phyloP scores from a whole-genome alignment of 2,888 invertebrate species.

The Erebia ligea region DNA sequence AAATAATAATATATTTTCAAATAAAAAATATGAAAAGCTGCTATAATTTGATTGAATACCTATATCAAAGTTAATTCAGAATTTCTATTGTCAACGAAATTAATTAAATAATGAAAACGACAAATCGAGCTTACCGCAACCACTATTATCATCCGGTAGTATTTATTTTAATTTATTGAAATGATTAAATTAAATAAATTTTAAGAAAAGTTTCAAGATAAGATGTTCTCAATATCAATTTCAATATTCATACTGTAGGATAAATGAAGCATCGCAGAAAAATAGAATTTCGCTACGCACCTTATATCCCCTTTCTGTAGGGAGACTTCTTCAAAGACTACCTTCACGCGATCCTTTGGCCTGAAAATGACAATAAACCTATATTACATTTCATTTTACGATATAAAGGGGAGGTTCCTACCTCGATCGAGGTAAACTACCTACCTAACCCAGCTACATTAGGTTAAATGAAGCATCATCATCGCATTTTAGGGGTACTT shows the following conservation, averaged over 20 bases:
- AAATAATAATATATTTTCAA: too few relatives aligned
- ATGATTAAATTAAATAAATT: too few relatives aligned
- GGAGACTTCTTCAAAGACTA: conserved; percentile 91
- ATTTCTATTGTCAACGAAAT: neutral
- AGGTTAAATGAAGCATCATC: conserved; percentile 7
- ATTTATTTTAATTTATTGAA: neutral
- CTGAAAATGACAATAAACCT: conserved; percentile 75
- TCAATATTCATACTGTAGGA: conserved; percentile 33
- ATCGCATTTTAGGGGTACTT: neutral
- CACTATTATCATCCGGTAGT: neutral
- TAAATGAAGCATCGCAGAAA: conserved; percentile 32
- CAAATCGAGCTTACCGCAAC: neutral
- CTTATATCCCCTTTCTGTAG: conserved; percentile 91
- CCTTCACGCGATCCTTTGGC: conserved; percentile 89
- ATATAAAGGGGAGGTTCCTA: conserved; percentile 7
- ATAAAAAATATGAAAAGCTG: neutral
- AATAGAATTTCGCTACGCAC: conserved; percentile 62
- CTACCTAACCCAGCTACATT: neutral
- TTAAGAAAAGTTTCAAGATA: neutral
- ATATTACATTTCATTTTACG: conserved; percentile 31
- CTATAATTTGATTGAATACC: neutral
- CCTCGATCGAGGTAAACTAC: too few relatives aligned
- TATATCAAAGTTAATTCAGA: neutral
- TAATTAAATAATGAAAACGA: neutral
- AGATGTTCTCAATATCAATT: conserved; percentile 21